Percentiles rank a stretch among this genome's conserved stretches.
Conservation (phyloP, 2,888 invertebrate species). For the Lymantria monacha region DNA sequence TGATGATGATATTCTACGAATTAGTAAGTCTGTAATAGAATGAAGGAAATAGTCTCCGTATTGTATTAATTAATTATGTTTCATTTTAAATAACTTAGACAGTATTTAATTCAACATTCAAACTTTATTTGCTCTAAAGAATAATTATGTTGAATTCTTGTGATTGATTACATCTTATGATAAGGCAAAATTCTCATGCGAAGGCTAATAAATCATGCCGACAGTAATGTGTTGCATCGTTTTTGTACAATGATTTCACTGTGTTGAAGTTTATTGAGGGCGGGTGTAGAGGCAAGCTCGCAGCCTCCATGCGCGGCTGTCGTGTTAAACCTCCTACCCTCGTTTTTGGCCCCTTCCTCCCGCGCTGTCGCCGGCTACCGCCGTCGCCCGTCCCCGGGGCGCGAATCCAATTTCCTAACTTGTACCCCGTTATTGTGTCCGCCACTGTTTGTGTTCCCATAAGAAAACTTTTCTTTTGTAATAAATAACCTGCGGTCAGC, state of each 20-base stretch:
- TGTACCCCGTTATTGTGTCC: constrained; percentile 67
- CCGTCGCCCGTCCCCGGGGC: constrained; percentile 58
- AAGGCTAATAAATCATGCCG: not conserved
- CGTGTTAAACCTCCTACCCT: constrained; percentile 36
- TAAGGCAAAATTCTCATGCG: not conserved
- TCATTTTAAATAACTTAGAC: too few species aligned
- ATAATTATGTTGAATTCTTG: not conserved
- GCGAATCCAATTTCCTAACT: constrained; percentile 72
- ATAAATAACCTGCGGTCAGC: constrained; percentile 43
- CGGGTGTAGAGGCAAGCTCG: constrained; percentile 14
- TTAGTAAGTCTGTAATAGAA: too few species aligned
- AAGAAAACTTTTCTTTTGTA: constrained; percentile 52
- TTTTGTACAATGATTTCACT: constrained; percentile 4
- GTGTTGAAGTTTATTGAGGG: constrained; percentile 16
- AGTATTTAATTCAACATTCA: too few species aligned
- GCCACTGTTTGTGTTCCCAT: constrained; percentile 46
- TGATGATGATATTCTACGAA: too few species aligned
- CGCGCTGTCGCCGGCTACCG: constrained; percentile 25
- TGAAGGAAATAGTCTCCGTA: too few species aligned
- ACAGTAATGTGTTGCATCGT: not conserved
- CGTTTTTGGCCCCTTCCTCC: constrained; percentile 4
- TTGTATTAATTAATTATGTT: too few species aligned
- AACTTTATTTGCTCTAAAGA: not conserved
- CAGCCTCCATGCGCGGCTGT: constrained; percentile 24
- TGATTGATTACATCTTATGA: constrained; percentile 1